Evolutionary conservation across 2,113 vertebrate species (phyloP).

Genomic region (Desmodus rotundus): DNA sequence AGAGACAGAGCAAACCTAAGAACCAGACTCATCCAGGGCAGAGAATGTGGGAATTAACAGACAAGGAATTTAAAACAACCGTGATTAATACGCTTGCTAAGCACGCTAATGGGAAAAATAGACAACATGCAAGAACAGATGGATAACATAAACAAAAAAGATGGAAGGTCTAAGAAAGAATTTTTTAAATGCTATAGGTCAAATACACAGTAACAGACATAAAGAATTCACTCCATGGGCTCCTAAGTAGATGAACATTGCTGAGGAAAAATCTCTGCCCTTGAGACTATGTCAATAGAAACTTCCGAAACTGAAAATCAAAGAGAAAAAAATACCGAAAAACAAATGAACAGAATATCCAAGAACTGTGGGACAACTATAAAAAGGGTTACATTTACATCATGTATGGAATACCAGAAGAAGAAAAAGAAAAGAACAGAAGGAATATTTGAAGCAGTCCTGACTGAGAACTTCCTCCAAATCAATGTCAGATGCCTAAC

Average conservation of each 20-base stretch:
- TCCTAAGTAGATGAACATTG: background rate
- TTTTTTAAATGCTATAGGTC: background rate
- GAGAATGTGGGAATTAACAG: background rate
- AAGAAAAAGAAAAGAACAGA: background rate
- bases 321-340: background rate
- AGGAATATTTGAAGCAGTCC: background rate
- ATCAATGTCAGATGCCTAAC: background rate
- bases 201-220: background rate
- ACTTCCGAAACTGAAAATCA: background rate
- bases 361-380: background rate
- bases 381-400: background rate
- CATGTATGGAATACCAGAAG: background rate
- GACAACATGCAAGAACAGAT: background rate
- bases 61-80: background rate
- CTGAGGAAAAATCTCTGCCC: background rate
- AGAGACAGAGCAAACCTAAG: background rate
- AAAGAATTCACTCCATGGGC: background rate
- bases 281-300: background rate
- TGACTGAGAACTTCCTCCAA: background rate
- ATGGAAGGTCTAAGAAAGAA: background rate
- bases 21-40: background rate
- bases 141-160: background rate
- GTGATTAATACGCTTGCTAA: background rate
- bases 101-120: background rate
- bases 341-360: background rate